Evolutionary conservation across 30 jellyfish, hydroid and myxozoan species (phyloP).

Genomic region (Pelagia noctiluca): DNA sequence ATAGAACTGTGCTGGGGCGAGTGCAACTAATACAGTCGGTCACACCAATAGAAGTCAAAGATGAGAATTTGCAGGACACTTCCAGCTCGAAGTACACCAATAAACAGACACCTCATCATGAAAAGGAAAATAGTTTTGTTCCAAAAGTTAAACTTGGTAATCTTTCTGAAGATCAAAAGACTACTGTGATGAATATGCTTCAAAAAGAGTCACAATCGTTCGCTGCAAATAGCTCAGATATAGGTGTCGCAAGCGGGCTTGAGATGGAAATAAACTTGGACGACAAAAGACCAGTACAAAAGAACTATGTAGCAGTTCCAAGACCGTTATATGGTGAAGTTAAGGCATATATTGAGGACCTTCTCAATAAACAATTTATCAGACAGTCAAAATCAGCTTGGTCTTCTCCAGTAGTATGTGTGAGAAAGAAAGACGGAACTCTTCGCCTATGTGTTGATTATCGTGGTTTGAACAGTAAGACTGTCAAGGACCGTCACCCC

Average conservation of each 20-base stretch:
- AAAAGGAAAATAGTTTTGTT: background rate
- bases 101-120: constrained; percentile 10
- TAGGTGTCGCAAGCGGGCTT: constrained; percentile 38
- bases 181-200: constrained; percentile 34
- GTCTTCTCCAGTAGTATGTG: too few relatives aligned
- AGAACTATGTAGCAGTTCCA: constrained; percentile 45
- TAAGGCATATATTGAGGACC: too few relatives aligned
- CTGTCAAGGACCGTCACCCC: too few relatives aligned
- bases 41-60: constrained; percentile 37
- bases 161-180: constrained; percentile 21
- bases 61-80: too few relatives aligned
- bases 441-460: too few relatives aligned
- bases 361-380: too few relatives aligned
- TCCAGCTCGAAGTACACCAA: background rate
- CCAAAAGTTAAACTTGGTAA: constrained; percentile 2
- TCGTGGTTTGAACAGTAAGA: too few relatives aligned
- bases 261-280: constrained; percentile 5
- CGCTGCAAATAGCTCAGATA: constrained; percentile 31
- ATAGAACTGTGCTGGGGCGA: background rate
- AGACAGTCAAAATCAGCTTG: too few relatives aligned
- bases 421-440: too few relatives aligned
- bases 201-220: constrained; percentile 16
- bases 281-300: constrained; percentile 56
- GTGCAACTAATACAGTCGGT: constrained; percentile 48
- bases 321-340: too few relatives aligned